Evolutionary conservation across 2,888 invertebrate species (phyloP).

Genomic region (Protophormia terraenovae): DNA sequence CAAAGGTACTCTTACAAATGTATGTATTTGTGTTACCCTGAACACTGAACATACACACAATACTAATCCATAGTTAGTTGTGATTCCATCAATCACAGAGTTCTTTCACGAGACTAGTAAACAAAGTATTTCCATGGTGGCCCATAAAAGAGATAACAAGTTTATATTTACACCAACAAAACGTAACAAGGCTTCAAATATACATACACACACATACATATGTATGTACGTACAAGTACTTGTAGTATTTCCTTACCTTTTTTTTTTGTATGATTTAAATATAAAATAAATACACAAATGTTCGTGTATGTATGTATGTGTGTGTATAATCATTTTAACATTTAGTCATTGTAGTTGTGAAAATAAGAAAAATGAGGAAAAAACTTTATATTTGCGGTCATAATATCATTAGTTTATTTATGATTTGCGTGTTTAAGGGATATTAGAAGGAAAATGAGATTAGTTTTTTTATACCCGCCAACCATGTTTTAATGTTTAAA

Average conservation of each 20-base stretch:
- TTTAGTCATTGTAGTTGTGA: neutral
- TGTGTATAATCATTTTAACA: neutral
- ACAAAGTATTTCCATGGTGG: slow-evolving; percentile 26
- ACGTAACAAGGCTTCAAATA: too few species aligned
- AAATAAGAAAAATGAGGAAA: neutral
- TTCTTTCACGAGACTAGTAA: slow-evolving; percentile 7
- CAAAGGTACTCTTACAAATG: neutral
- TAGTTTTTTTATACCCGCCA: slow-evolving; percentile 52
- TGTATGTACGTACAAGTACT: neutral
- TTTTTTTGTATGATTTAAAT: slow-evolving; percentile 24
- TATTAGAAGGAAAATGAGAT: slow-evolving; percentile 69
- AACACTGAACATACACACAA: neutral
- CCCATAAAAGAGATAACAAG: slow-evolving; percentile 48
- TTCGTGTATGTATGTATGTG: neutral
- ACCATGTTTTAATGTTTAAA: neutral
- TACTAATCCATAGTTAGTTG: neutral
- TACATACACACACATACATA: too few species aligned
- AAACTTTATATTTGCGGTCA: slow-evolving; percentile 56
- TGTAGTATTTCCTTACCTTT: neutral
- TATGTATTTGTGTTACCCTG: neutral
- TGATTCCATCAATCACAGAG: slow-evolving; percentile 52
- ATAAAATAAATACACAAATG: too few species aligned
- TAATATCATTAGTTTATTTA: slow-evolving; percentile 70
- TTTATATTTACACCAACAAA: too few species aligned
- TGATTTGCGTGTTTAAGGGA: slow-evolving; percentile 70